Conservation (phyloP, 2,888 invertebrate genomes). For the Cantharis lateralis region DNA sequence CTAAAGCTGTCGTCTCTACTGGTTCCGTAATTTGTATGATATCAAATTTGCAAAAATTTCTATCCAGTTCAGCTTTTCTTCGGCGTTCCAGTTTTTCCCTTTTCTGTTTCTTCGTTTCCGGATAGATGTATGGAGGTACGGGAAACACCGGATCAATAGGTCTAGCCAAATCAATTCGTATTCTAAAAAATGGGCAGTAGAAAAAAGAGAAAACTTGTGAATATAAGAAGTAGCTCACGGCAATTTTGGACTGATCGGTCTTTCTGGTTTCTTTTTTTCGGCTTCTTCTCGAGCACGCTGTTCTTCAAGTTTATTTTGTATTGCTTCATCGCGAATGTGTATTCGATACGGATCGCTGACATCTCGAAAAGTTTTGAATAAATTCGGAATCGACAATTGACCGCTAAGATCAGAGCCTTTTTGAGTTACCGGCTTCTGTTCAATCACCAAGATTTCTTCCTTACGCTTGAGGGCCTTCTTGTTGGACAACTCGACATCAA, state of each 20-base stretch:
- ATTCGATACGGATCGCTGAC: conserved; percentile 6
- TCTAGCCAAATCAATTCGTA: conserved; percentile 13
- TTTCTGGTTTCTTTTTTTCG: conserved; percentile 5
- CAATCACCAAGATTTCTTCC: not conserved
- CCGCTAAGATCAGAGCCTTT: not conserved
- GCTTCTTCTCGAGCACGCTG: not conserved
- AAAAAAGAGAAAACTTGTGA: not conserved
- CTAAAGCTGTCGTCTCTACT: conserved; percentile 11
- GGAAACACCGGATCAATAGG: conserved; percentile 16
- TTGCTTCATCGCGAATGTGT: not conserved
- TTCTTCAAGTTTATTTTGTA: not conserved
- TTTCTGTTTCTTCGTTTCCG: conserved; percentile 38
- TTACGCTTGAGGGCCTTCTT: not conserved
- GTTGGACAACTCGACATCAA: not conserved
- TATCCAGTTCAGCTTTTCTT: conserved; percentile 35
- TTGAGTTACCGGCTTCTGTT: not conserved
- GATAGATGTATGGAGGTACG: conserved; percentile 37
- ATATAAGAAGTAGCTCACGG: conserved; percentile 3
- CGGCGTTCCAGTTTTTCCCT: conserved; percentile 36
- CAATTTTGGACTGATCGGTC: conserved; percentile 20
- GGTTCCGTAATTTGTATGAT: conserved; percentile 44
- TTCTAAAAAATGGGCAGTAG: conserved; percentile 8
- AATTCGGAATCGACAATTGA: conserved; percentile 6
- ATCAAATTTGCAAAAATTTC: conserved; percentile 46
- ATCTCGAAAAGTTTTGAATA: not conserved